Evolutionary conservation across 2,113 vertebrate genomes (phyloP), one percentile per base, ranked within the genome.

Genomic region (Fulmarus glacialis): DNA sequence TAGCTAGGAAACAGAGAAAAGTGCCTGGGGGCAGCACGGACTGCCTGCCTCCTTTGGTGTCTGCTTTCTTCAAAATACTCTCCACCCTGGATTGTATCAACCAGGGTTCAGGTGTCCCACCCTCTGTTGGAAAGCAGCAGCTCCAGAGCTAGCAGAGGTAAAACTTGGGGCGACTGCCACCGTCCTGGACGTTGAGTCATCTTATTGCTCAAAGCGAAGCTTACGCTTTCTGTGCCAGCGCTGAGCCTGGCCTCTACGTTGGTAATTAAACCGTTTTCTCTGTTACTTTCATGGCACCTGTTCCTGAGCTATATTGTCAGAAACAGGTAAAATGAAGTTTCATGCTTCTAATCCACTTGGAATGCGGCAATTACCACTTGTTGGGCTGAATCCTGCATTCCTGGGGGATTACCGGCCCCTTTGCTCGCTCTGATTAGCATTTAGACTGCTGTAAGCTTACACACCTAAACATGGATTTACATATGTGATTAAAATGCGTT

Each of bases 381-480:
- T 7, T 47, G 90, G 85, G 90, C 45, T 36, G 67, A 5, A 22
- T 77, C 27, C 86, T 32, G 83, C 96, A 93, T 96, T 97, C 96
- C 94, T 89, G 91, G 77, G 96, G 92, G 97, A 97, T 97, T 96
- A 95, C 88, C 22, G 0, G 55, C 71, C 92, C 85, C 75, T 82
- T 10, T 22, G 52, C 93, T n/a, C 1, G 1, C 3, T 8, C 73
- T 43, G 4, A 86, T 93, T 50, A 93, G 47, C 93, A 47, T 87
- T 67, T 8, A 26, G 45, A 48, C 66, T 4, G 58, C 93, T 67
- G 78, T 78, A 58, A 93, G 91, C 77, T 87, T 45, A 43, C 92
- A 73, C 92, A 52, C 82, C 94, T 84, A 9, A 59, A 12, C 74
- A 3, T 2, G 4, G 24, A 96, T 97, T 97, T 95, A 30, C 92